Evolutionary conservation across 2,888 invertebrate species (phyloP), one percentile per base, ranked within the genome.

Genomic region (Chaitophorus viminalis): DNA sequence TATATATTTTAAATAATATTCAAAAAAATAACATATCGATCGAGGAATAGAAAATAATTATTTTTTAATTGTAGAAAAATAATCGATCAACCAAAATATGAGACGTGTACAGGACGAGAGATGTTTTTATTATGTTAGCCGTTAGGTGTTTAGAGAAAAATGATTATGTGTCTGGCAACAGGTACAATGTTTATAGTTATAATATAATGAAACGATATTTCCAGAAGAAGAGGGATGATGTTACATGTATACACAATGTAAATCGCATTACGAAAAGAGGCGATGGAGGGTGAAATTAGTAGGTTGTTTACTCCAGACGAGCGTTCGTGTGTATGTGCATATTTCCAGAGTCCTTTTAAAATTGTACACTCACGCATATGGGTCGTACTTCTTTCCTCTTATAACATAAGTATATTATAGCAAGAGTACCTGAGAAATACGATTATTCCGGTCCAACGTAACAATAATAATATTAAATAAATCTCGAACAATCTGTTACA

Each of bases 361-460:
- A 46, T 29, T 11, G 68, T 82, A 31, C 3, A 72, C 25, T 60
- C 76, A 8, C 18, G 14, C 14, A 52, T 82, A 52, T 82, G 52
- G 25, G 33, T 25, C 70, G n/a, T 65, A 68, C 36, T 68, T 68
- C 65, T 81, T 39, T 68, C 29, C 8, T 68, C 65, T 18, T 36
- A n/a, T n/a, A 4, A 25, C 74, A 21, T 31, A 74, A 74, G 36
- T 74, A 74, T n/a, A 46, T 25, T 36, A 70, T 70, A 18, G n/a
- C n/a, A 60, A 14, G 11, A 8, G 33, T 52, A 3, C 74, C 36
- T n/a, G 0, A 54, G 8, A 18, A 46, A 65, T 25, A 39, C 39
- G 75, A 84, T 84, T 84, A 84, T 84, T 84, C 75, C 83, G 46
- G 83, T 84, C 60, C 75, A 60, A 11, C 25, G 39, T 52, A n/a